Evolutionary conservation across 1,140 invertebrate genomes (phyloP).

Genomic region (Sycophaga agraensis): DNA sequence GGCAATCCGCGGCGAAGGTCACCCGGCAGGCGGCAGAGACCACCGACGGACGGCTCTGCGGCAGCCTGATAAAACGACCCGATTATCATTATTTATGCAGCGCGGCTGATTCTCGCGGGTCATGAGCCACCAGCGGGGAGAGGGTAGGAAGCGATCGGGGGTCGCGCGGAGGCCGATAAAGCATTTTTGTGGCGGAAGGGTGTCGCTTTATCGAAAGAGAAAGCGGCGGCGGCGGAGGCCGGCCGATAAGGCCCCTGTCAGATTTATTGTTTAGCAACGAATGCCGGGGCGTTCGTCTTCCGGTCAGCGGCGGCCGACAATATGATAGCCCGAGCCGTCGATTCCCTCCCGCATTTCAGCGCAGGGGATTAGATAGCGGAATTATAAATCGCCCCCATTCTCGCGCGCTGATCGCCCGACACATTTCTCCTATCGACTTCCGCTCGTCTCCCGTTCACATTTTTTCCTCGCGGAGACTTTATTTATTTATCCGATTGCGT

Average conservation of each 20-base stretch:
- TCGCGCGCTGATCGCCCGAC: background rate
- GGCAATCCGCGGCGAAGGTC: no score
- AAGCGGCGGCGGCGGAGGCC: no score
- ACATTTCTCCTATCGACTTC: background rate
- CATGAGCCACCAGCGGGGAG: no score
- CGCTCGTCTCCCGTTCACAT: background rate
- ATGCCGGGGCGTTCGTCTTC: conserved; percentile 22
- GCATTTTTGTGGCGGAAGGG: background rate
- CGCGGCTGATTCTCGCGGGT: no score
- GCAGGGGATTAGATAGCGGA: conserved; percentile 27
- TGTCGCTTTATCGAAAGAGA: background rate
- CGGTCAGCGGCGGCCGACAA: conserved; percentile 3
- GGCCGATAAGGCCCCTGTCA: no score
- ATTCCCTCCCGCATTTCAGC: conserved; percentile 8
- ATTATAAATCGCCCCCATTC: conserved; percentile 25
- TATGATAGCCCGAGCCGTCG: conserved; percentile 15
- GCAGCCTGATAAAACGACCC: no score
- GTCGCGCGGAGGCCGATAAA: background rate
- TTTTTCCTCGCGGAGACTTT: no score
- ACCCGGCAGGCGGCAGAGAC: no score
- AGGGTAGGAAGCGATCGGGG: no score
- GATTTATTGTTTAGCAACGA: conserved; percentile 30
- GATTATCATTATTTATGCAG: no score
- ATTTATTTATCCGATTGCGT: no score
- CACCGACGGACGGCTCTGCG: no score